These are phyloP conservation scores for Clarias macrocephalus DNA, from an alignment of 2,113 vertebrate species.

Conservation along the genomic window DNA sequence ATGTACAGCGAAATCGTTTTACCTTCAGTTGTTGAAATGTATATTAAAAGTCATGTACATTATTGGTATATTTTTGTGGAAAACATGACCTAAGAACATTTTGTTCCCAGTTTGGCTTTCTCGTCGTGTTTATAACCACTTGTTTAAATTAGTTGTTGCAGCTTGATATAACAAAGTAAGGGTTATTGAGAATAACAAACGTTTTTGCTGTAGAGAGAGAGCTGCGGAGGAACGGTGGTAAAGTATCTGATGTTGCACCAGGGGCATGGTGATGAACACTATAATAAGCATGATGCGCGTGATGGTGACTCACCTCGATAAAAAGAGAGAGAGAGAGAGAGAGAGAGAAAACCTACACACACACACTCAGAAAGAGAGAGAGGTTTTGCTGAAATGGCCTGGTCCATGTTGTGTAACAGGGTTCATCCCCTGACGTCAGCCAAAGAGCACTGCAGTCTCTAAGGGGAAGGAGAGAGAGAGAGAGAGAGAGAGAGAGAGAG, in stretches of 20 bases:
- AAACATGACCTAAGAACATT: background rate
- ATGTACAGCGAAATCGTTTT: background rate
- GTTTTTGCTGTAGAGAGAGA: background rate
- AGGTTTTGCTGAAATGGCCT: constrained; percentile 11
- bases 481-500: constrained; percentile 54
- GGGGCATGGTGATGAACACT: background rate
- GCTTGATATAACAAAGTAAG: background rate
- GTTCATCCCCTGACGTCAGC: constrained; percentile 51
- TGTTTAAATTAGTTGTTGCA: background rate
- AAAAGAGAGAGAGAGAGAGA: background rate
- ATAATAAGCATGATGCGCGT: constrained; percentile 6
- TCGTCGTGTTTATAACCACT: background rate
- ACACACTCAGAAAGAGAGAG: background rate
- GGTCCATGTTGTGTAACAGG: constrained; percentile 47
- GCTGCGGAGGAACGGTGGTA: background rate
- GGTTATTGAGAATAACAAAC: background rate
- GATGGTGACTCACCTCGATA: constrained; percentile 15
- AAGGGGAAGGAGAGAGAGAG: constrained; percentile 47
- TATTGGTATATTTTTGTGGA: too few species aligned
- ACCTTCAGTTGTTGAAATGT: background rate
- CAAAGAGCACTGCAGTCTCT: constrained; percentile 34
- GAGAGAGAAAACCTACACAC: background rate
- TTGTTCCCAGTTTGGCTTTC: background rate
- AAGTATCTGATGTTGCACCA: background rate
- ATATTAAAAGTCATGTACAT: background rate